Percentiles rank a stretch among this genome's conserved stretches.
Conservation (phyloP, 2,113 vertebrate genomes). For the Tetraodon nigroviridis region DNA sequence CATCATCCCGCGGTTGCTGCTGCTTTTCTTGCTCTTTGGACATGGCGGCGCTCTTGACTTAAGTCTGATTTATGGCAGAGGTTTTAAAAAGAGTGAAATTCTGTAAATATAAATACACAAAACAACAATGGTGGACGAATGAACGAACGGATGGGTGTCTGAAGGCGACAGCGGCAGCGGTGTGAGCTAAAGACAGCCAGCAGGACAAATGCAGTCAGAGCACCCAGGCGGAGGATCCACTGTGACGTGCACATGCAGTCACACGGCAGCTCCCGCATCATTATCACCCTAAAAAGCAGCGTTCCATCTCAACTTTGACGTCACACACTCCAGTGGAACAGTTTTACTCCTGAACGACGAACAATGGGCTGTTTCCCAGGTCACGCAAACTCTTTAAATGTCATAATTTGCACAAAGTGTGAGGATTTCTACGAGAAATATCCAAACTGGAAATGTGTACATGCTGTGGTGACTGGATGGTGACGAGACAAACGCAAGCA, state of each 20-base stretch:
- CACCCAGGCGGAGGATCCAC: slow-evolving; percentile 34
- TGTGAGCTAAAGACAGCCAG: slow-evolving; percentile 14
- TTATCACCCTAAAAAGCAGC: neutral
- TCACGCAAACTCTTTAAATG: no score
- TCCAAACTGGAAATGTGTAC: slow-evolving; percentile 16
- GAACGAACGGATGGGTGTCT: slow-evolving; percentile 15
- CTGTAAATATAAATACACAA: slow-evolving; percentile 17
- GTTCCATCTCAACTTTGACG: neutral
- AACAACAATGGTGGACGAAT: slow-evolving; percentile 13
- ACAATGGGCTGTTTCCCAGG: no score
- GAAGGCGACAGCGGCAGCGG: slow-evolving; percentile 10
- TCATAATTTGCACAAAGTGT: no score
- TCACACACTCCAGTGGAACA: no score
- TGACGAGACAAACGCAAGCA: slow-evolving; percentile 36
- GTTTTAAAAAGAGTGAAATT: slow-evolving; percentile 37
- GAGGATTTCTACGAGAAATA: neutral
- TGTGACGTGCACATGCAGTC: slow-evolving; percentile 35
- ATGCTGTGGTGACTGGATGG: neutral
- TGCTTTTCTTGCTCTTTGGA: no score
- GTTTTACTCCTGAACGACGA: no score
- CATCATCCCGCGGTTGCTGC: no score
- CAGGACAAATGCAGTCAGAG: slow-evolving; percentile 38
- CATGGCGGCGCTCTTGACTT: slow-evolving; percentile 56
- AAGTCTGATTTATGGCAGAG: slow-evolving; percentile 50
- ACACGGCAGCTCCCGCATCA: neutral